These are phyloP conservation scores for Bergia sp. DNA, from an alignment of 92 coral and sea anemone genomes.

Conservation along the genomic window DNA sequence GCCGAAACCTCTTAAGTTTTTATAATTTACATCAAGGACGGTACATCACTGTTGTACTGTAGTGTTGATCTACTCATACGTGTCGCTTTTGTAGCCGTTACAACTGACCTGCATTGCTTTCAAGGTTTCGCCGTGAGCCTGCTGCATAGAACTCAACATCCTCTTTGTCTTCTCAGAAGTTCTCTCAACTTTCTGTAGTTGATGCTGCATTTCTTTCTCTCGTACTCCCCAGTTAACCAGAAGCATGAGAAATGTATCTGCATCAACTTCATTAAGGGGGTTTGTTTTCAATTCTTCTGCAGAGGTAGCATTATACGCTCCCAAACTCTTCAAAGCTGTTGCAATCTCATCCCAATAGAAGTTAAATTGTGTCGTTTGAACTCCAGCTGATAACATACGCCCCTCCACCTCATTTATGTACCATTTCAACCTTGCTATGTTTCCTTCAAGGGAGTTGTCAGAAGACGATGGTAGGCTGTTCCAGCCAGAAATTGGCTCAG, in stretches of 20 bases:
- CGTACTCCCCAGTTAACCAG: neutral
- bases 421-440: conserved; percentile 16
- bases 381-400: neutral
- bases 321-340: neutral
- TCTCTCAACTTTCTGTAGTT: neutral
- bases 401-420: neutral
- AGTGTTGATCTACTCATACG: too few species aligned
- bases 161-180: too few species aligned
- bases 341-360: conserved; percentile 13
- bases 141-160: too few species aligned
- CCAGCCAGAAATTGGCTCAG: conserved; percentile 27
- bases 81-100: too few species aligned
- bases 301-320: neutral
- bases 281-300: neutral
- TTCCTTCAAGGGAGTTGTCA: conserved; percentile 26
- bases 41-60: too few species aligned
- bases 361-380: neutral
- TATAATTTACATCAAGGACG: too few species aligned
- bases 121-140: too few species aligned
- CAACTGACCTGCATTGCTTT: too few species aligned
- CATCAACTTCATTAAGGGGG: neutral
- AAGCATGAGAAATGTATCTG: neutral
- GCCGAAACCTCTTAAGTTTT: too few species aligned
- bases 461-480: neutral
- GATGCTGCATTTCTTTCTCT: neutral